Evolutionary conservation across 37 sponge, comb jelly and placozoan species (phyloP).

Genomic region (Amphimedon queenslandica): DNA sequence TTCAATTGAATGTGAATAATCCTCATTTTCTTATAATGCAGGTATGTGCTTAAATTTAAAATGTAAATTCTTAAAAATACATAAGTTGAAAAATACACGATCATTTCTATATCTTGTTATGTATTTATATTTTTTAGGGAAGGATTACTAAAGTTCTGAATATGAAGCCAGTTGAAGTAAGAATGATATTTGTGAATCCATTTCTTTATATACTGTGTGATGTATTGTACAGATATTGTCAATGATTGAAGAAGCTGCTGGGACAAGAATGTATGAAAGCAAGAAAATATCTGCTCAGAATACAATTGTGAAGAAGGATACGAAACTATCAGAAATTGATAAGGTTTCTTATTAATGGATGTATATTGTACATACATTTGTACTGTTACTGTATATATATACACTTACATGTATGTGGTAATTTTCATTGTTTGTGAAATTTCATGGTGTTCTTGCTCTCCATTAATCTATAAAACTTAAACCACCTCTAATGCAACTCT

Average conservation of each 20-base stretch:
- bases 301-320: slow-evolving; percentile 98
- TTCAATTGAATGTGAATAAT: slow-evolving; percentile 97
- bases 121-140: slow-evolving; percentile 35
- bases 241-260: slow-evolving; percentile 98
- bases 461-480: no score
- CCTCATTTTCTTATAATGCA: slow-evolving; percentile 99
- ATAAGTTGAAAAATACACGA: background rate
- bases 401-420: background rate
- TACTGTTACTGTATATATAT: slow-evolving; percentile 2
- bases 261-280: slow-evolving; percentile 97
- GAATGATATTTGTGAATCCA: background rate
- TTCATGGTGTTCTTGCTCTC: no score
- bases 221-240: slow-evolving; percentile 69
- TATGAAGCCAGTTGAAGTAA: slow-evolving; percentile 98
- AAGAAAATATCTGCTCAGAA: slow-evolving; percentile 90
- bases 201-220: background rate
- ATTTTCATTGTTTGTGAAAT: background rate
- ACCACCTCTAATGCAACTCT: no score
- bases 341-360: slow-evolving; percentile 62
- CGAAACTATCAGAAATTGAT: slow-evolving; percentile 88
- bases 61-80: background rate
- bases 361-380: background rate
- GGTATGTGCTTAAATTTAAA: slow-evolving; percentile 13
- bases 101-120: background rate
- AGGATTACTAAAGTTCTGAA: slow-evolving; percentile 91